phyloP scores from a whole-genome alignment of 2,888 invertebrate genomes.

The Kuschelorhynchus macadamiae region DNA sequence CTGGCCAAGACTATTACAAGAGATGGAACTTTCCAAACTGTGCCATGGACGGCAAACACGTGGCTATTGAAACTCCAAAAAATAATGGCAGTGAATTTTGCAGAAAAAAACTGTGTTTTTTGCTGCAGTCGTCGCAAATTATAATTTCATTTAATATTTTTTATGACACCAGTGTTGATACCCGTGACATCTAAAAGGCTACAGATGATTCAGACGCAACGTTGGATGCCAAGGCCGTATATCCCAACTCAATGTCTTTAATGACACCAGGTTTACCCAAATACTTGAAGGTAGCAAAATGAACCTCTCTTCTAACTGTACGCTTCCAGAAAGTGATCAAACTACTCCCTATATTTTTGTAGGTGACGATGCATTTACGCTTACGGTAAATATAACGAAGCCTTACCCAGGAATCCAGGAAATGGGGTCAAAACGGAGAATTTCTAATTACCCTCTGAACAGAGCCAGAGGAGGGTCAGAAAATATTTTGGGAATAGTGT shows the following conservation, averaged over 20 bases:
- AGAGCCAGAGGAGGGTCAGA: neutral
- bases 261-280: neutral
- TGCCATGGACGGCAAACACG: too few species aligned
- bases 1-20: too few species aligned
- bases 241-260: constrained; percentile 59
- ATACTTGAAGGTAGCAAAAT: neutral
- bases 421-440: neutral
- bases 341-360: neutral
- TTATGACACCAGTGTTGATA: too few species aligned
- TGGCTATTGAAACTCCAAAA: too few species aligned
- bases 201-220: too few species aligned
- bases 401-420: constrained; percentile 2
- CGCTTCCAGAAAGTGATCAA: neutral
- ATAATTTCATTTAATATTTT: too few species aligned
- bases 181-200: too few species aligned
- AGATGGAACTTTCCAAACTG: too few species aligned
- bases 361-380: neutral
- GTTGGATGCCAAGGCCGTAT: constrained; percentile 60
- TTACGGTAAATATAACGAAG: constrained; percentile 1
- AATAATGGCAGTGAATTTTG: too few species aligned
- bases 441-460: neutral
- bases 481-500: neutral
- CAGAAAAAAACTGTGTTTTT: too few species aligned
- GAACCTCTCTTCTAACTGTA: neutral
- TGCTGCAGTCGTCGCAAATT: too few species aligned